Evolutionary conservation across 2,888 invertebrate genomes (phyloP).

Genomic region (Rhagonycha lutea): DNA sequence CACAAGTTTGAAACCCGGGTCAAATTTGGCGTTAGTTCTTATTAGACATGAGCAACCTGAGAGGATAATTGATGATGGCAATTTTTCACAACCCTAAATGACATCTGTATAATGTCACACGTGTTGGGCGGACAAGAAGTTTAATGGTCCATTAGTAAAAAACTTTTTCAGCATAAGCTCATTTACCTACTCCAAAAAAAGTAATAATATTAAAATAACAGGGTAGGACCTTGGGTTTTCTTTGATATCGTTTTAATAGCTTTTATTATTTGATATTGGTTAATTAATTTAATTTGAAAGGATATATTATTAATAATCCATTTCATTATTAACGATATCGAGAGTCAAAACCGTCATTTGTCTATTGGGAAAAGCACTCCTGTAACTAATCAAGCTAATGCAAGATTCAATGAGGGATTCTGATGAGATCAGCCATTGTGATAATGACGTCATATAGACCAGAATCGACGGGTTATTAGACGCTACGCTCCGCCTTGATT

Average conservation of each 20-base stretch:
- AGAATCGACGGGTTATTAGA: conserved; percentile 46
- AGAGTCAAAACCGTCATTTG: background rate
- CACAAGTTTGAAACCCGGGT: background rate
- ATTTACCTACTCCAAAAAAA: background rate
- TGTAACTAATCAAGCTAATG: conserved; percentile 2
- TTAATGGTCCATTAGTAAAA: conserved; percentile 49
- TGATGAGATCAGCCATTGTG: conserved; percentile 34
- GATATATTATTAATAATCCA: background rate
- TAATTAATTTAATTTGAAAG: background rate
- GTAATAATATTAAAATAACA: background rate
- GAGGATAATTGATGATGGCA: conserved; percentile 51
- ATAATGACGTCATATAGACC: conserved; percentile 44
- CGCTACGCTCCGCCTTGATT: conserved; percentile 46
- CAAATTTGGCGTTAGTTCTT: background rate
- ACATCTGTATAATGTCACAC: conserved; percentile 48
- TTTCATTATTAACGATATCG: background rate
- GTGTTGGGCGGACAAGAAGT: conserved; percentile 46
- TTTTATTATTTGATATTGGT: background rate
- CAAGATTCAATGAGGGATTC: background rate
- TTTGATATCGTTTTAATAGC: background rate
- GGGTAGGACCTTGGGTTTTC: background rate
- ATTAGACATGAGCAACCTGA: conserved; percentile 28
- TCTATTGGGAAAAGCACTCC: background rate
- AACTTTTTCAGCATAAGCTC: conserved; percentile 3
- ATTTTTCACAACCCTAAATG: conserved; percentile 50